Base-by-base conservation (phyloP, 35 echinoderm and acorn worm species). In the Diadema setosum region DNA sequence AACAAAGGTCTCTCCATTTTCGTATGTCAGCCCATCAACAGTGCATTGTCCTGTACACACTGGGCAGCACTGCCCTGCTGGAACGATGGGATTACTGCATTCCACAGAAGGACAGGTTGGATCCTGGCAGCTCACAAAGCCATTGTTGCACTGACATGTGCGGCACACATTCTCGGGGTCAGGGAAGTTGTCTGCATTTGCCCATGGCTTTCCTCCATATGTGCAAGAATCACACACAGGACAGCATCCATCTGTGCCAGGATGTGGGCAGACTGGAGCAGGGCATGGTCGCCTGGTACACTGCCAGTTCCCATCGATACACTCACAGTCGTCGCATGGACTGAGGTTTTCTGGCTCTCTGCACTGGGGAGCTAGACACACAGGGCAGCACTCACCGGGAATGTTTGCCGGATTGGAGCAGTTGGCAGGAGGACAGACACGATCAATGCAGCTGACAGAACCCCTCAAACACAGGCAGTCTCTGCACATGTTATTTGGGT, bases 21-120 rank as follows among this genome's bases (percentile, higher is more conserved):
- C 84, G 67, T 94, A 94, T 0, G 44, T 88, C 23, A 94, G 42
- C 26, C 91, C 92, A 94, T 94, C 89, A 45, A 94, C 86, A 15
- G 81, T 86, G 57, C 96, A 98, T 30, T 88, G 85, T 75, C 92
- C 92, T 24, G 85, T 87, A 86, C 96, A 99, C 16, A 92, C 87
- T 73, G 96, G 96, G 61, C 96, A 99, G 64, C 96, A 99, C 61
- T 84, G 82, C 12, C 96, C 96, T 18, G 92, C 89, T 49, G 96
- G 96, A 21, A 92, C 87, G 12, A 88, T 78, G 40, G 96, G 92
- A 32, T 87, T 58, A 50, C 84, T 83, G 63, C 96, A 94, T 11
- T 88, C 75, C 11, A 82, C 65, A 17, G 55, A 59, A 56, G 70
- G 83, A 46, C 95, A 98, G 0, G 70, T 88, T 46, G 91, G 91